Evolutionary conservation across 2,888 invertebrate genomes (phyloP).

Genomic region (Empis stercorea): DNA sequence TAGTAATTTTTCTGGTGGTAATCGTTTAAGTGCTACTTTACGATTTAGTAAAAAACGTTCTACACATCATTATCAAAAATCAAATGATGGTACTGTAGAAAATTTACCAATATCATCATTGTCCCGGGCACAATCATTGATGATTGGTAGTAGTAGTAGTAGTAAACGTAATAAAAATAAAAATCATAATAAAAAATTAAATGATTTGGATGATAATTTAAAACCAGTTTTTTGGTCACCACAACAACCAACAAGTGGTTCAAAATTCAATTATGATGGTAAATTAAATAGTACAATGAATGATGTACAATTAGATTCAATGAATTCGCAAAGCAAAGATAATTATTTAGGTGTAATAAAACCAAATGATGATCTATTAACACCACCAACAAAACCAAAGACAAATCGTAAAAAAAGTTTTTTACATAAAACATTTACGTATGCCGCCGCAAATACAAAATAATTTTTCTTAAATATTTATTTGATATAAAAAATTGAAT

Average conservation of each 20-base stretch:
- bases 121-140: neutral
- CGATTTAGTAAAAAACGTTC: no score
- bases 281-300: no score
- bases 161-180: neutral
- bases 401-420: slow-evolving; percentile 35
- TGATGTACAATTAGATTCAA: no score
- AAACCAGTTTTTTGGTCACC: neutral
- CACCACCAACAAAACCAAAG: slow-evolving; percentile 6
- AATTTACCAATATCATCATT: no score
- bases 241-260: neutral
- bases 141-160: neutral
- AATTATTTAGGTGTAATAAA: neutral
- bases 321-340: neutral
- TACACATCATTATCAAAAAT: no score
- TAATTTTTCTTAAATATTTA: slow-evolving; percentile 6
- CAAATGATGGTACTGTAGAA: no score
- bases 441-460: slow-evolving; percentile 29
- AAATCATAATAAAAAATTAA: neutral
- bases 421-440: slow-evolving; percentile 36
- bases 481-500: no score
- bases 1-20: no score
- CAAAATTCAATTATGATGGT: no score
- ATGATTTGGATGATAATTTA: neutral
- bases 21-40: no score
- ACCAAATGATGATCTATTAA: neutral